Conservation (phyloP, 1,140 invertebrate species). For the Drosophila hydei region DNA sequence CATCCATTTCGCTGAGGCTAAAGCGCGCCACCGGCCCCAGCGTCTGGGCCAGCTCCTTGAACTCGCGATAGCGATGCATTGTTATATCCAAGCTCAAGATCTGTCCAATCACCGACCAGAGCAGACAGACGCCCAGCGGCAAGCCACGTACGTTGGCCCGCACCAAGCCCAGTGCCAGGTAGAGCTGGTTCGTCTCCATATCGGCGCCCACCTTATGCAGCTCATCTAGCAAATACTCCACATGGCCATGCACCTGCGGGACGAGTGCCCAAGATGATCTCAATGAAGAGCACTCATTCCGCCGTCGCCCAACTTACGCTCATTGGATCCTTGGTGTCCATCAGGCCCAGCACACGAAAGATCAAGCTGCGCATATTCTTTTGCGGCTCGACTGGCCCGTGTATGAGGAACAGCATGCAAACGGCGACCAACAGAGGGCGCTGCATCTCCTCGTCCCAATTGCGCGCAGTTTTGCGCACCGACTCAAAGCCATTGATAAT, state of each 20-base stretch:
- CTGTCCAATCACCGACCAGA: slow-evolving; percentile 13
- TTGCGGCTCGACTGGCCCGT: neutral
- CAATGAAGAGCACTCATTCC: no score
- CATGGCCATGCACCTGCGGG: slow-evolving; percentile 12
- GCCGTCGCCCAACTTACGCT: neutral
- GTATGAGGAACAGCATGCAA: neutral
- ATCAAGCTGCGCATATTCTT: neutral
- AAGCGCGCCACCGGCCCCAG: neutral
- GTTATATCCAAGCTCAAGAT: neutral
- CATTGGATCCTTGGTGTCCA: slow-evolving; percentile 14
- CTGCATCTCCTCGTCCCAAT: neutral
- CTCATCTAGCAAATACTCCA: slow-evolving; percentile 15
- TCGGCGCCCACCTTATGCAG: neutral
- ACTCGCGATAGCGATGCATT: slow-evolving; percentile 35
- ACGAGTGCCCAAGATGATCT: no score
- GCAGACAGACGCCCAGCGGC: slow-evolving; percentile 23
- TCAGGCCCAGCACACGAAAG: neutral
- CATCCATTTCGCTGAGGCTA: neutral
- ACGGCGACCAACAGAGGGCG: neutral
- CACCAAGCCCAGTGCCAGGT: neutral
- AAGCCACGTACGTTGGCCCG: neutral
- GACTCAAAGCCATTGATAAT: neutral
- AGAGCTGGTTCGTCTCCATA: neutral
- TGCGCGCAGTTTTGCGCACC: neutral
- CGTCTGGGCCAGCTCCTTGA: slow-evolving; percentile 1